Evolutionary conservation across 2,888 invertebrate genomes (phyloP), one percentile per base, ranked within the genome.

Genomic region (Amiota minor): DNA sequence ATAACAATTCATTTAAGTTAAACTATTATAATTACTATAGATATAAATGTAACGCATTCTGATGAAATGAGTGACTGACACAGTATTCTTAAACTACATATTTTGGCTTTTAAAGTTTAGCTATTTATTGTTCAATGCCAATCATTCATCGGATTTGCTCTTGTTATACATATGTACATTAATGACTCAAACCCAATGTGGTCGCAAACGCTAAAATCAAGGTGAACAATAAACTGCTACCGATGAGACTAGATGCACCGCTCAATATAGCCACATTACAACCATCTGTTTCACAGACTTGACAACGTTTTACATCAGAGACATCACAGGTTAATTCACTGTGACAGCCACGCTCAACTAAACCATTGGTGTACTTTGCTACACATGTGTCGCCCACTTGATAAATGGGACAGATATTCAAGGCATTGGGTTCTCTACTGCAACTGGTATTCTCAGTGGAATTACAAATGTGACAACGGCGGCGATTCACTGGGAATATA

Each of bases 391-490:
- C 86, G 6, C 76, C 76, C n/a, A 23, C 59, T 1, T 64, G 73
- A 72, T 86, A 89, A 20, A 81, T 74, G 35, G 86, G 85, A 74
- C 89, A 89, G 35, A 87, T 65, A 67, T 78, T 75, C 20, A 80
- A 8, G 1, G 65, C 18, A 18, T 73, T 77, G 2, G 88, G 88
- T 0, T 72, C 14, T 16, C 70, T 62, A 9, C 50, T 55, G 35
- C 89, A 89, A 0, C 74, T 72, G 3, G 53, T 1, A 16, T 86
- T 74, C 9, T 76, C 74, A 0, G 64, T 64, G 0, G 88, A 86
- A 20, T 81, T 81, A 74, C 89, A 89, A 23, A 88, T 85, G 72
- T 85, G 81, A 62, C 89, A 89, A n/a, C 74, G 72, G 16, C 79
- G 85, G 35, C 89, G 86, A 72, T 82, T 73, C 20, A 35, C 72